Percentiles rank a stretch among this genome's conserved stretches.
phyloP scores from a whole-genome alignment of 2,113 vertebrate genomes.

The Chaetops frenatus region DNA sequence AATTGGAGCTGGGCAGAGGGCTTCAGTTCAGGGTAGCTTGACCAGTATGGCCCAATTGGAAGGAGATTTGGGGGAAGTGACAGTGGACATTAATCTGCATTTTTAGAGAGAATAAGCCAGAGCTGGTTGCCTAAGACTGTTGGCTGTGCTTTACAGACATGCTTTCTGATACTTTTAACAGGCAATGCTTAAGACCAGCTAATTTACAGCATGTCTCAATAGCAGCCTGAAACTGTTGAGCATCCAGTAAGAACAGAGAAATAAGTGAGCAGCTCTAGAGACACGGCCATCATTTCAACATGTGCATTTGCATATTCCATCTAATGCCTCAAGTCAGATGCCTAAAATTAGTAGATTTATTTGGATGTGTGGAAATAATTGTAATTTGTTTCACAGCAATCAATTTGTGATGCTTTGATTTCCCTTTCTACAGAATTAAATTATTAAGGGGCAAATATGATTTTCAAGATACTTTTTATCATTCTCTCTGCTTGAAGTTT shows the following conservation, averaged over 20 bases:
- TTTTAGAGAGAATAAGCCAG: neutral
- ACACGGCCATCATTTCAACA: neutral
- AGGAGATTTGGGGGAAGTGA: conserved; percentile 32
- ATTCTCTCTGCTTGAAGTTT: conserved; percentile 41
- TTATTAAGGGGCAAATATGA: conserved; percentile 43
- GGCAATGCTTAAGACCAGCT: conserved; percentile 57
- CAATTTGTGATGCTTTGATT: conserved; percentile 66
- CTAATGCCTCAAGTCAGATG: conserved; percentile 58
- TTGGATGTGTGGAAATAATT: conserved; percentile 67
- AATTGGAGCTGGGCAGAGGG: neutral
- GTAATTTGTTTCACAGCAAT: conserved; percentile 65
- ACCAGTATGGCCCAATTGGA: conserved; percentile 58
- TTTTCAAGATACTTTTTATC: conserved; percentile 40
- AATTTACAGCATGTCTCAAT: conserved; percentile 20
- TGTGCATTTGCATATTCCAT: conserved; percentile 50
- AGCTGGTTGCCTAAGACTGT: conserved; percentile 11
- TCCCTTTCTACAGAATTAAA: conserved; percentile 50
- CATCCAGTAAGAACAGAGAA: neutral
- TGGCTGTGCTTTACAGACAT: conserved; percentile 33
- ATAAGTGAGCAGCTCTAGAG: conserved; percentile 24
- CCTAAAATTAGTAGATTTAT: conserved; percentile 63
- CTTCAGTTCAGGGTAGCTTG: neutral
- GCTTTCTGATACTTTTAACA: conserved; percentile 48
- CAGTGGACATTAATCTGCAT: conserved; percentile 25
- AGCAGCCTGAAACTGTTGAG: neutral